Evolutionary conservation across 1,140 invertebrate genomes (phyloP), one percentile per base, ranked within the genome.

Genomic region (Halesus radiatus): DNA sequence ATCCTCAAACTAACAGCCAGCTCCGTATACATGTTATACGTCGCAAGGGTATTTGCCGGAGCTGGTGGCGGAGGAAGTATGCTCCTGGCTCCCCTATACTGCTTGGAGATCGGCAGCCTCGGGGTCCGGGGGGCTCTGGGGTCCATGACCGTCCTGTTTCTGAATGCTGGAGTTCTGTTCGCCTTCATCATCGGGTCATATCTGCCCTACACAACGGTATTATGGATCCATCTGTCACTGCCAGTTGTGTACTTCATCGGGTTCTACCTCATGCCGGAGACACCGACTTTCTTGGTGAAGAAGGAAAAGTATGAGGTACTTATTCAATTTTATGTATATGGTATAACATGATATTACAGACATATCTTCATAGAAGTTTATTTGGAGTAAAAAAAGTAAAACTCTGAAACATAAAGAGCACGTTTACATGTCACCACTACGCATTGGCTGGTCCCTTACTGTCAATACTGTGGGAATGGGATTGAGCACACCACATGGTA

Each of bases 221-320:
- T 90, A 60, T 91, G 89, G 87, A 82, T 91, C 7, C 86, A 90
- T 22, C 87, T 89, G 0, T 85, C 85, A 0, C 84, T 91, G 1
- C 87, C 89, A 0, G 81, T 90, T 2, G 58, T 88, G 3, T 91
- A 89, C 78, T 68, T 90, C 15, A 50, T 88, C 0, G 85, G 86
- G 3, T 90, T 91, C 79, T 80, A 88, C 13, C 88, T 88, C 6
- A 88, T 91, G 86, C 91, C 91, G 0, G 91, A 92, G 79, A 90
- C 90, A 0, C 91, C 91, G 0, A 88, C 88, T 45, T 88, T 89
- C 58, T 83, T 91, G 66, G 85, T 90, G 23, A 90, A 90, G 45
- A 84, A 86, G n/a, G 89, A 90, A n/a, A 90, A 88, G 66, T 73
- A 87, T 10, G 81, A 89, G 83, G 89, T 75, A 37, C 10, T 60